phyloP scores from a whole-genome alignment of 2,113 vertebrate species.

The Pseudorhombus dupliciocellatus region DNA sequence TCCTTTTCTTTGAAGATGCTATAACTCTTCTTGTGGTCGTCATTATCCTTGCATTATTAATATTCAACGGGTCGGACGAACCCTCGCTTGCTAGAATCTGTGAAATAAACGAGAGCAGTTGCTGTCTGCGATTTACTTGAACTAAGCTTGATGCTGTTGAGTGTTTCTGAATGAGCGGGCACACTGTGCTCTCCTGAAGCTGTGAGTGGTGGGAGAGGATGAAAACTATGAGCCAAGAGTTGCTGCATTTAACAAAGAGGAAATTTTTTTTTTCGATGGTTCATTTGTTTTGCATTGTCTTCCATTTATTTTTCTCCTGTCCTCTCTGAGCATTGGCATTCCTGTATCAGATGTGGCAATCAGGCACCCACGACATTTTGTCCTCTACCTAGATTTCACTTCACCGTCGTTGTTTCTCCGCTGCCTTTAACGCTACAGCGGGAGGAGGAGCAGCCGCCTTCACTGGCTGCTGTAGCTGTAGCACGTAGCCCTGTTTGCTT shows the following conservation, averaged over 20 bases:
- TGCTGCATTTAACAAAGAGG: conserved; percentile 26
- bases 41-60: background rate
- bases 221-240: conserved; percentile 23
- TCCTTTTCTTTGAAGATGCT: conserved; percentile 2
- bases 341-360: conserved; percentile 37
- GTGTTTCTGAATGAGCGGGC: conserved; percentile 45
- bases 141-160: conserved; percentile 50
- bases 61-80: conserved; percentile 6
- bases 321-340: conserved; percentile 6
- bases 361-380: conserved; percentile 11
- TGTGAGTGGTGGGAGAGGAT: conserved; percentile 24
- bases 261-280: too few relatives aligned
- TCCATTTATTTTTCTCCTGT: conserved; percentile 7
- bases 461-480: conserved; percentile 44
- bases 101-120: conserved; percentile 23
- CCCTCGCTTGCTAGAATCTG: conserved; percentile 26
- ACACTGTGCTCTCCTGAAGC: conserved; percentile 39
- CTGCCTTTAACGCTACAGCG: conserved; percentile 47
- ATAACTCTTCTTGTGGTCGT: background rate
- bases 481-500: conserved; percentile 38
- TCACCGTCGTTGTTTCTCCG: background rate
- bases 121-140: conserved; percentile 61
- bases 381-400: conserved; percentile 16
- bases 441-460: conserved; percentile 6
- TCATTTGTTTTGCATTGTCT: conserved; percentile 50